Base-by-base conservation (phyloP, 2,797 vertebrate species). In the Potorous gilbertii region DNA sequence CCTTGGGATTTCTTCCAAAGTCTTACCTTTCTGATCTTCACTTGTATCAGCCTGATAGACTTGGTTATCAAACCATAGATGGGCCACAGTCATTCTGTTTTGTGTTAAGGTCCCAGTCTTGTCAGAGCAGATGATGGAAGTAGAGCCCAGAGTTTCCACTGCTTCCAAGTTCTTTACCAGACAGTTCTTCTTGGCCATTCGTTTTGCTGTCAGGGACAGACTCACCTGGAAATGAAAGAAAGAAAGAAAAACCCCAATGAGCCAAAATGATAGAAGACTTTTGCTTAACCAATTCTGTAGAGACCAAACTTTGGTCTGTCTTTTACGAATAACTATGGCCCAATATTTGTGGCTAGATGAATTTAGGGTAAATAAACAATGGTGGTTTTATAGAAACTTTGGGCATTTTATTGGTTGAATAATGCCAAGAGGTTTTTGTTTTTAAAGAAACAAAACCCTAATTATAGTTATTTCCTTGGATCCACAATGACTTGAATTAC, bases 101-200 rank as follows among this genome's bases (percentile, higher is more conserved):
- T 99, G 99, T 0, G 99, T 99, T 62, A 99, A 98, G 13, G 99
- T 99, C 0, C 99, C 99, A 0, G 99, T 99, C 97, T 99, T 99
- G 97, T 99, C 99, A 0, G 99, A 99, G 93, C 99, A 99, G 96
- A 99, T 99, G 96, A 99, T 97, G 28, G 99, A 99, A 62, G 99
- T 99, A 1, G 99, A 99, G 12, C 99, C 99, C 0, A 99, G 97
- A 0, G 99, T 99, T 93, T 99, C 99, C 6, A 99, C 99, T 0
- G 99, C 99, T 96, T 99, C 99, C 95, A 99, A 59, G 94, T 99
- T 99, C 97, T 99, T 99, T 59, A 99, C 99, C 93, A 99, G 91
- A 28, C 99, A 99, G 92, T 99, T 99, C 97, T 99, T 99, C 98
- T 98, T 99, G 0, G 99, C 99, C 99, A 99, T 99, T 16, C 99